A percentile compares a stretch with the other conserved stretches of the same genome.
Evolutionary conservation across 2,888 invertebrate species (phyloP).

Genomic region (Anorthoa munda): DNA sequence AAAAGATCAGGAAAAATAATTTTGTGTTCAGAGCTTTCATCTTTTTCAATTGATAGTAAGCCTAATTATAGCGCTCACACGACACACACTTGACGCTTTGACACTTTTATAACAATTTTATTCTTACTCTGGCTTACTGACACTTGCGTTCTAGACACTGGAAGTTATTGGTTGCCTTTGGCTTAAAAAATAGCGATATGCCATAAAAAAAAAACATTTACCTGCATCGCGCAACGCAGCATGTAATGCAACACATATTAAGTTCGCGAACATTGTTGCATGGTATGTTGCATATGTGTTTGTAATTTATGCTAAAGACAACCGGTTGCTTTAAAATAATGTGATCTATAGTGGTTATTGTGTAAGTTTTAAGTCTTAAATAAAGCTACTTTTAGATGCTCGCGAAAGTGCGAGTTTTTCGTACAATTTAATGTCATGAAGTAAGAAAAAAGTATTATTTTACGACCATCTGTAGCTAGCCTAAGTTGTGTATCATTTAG

Average conservation of each 20-base stretch:
- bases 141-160: conserved; percentile 45
- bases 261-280: conserved; percentile 20
- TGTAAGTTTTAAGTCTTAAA: conserved; percentile 40
- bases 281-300: conserved; percentile 1
- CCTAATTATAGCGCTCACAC: conserved; percentile 38
- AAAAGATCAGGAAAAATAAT: background rate
- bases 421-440: too few relatives aligned
- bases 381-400: conserved; percentile 10
- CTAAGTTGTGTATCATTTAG: conserved; percentile 17
- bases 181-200: background rate
- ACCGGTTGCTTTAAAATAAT: conserved; percentile 24
- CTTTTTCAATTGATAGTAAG: conserved; percentile 47
- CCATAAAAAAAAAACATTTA: background rate
- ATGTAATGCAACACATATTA: background rate
- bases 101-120: conserved; percentile 44
- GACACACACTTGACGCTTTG: conserved; percentile 62
- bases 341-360: conserved; percentile 34
- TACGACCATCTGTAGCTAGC: conserved; percentile 10
- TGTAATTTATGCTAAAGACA: conserved; percentile 3
- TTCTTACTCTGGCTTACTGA: conserved; percentile 44
- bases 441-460: background rate
- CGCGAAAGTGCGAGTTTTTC: too few relatives aligned
- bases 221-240: background rate
- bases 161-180: conserved; percentile 28
- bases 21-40: background rate